phyloP scores from a whole-genome alignment of 2,888 invertebrate species.

The Coremacera marginata region DNA sequence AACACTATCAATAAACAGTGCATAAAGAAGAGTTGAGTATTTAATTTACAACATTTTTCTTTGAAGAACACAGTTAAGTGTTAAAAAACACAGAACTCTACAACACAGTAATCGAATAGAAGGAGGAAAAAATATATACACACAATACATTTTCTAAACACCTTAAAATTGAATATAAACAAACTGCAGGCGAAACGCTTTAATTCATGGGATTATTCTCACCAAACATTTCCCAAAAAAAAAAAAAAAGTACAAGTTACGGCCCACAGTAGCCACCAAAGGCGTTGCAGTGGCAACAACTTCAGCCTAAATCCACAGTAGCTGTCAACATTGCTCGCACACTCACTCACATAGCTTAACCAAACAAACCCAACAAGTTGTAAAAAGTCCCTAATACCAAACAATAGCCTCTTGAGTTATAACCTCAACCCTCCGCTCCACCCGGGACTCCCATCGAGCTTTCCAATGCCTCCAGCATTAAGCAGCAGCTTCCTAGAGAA shows the following conservation, averaged over 20 bases:
- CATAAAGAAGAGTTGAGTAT: not conserved
- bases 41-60: not conserved
- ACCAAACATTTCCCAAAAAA: not conserved
- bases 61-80: too few relatives aligned
- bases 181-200: not conserved
- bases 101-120: not conserved
- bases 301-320: not conserved
- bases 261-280: not conserved
- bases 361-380: not conserved
- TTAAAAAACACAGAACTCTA: too few relatives aligned
- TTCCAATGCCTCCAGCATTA: not conserved
- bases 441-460: not conserved
- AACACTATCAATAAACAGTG: not conserved
- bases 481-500: not conserved
- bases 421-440: not conserved
- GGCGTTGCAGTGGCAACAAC: conserved; percentile 9
- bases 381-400: not conserved
- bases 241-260: not conserved
- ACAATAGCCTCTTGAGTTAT: not conserved
- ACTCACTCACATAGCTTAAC: not conserved
- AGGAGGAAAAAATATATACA: not conserved
- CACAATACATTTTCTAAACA: not conserved
- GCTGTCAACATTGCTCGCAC: conserved; percentile 25
- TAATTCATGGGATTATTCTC: not conserved
- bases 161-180: not conserved